Evolutionary conservation across 2,797 vertebrate genomes (phyloP).

Genomic region (Spinibarbus caldwelli): DNA sequence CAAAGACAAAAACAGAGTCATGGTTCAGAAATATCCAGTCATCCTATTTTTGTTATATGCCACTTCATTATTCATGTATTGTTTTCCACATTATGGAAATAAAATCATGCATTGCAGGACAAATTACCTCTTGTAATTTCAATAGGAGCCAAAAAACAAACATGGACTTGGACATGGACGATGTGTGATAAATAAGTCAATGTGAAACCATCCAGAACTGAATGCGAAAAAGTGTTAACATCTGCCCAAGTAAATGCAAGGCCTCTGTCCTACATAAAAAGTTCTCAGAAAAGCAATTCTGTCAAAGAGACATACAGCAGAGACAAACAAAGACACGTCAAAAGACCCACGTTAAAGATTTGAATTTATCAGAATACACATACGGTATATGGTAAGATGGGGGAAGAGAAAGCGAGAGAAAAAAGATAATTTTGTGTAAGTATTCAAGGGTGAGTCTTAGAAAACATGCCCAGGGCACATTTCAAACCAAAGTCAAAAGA

Average conservation of each 20-base stretch:
- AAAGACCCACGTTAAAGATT: background rate
- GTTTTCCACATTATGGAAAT: slow-evolving; percentile 14
- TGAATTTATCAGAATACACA: background rate
- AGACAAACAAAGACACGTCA: background rate
- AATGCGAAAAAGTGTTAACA: slow-evolving; percentile 5
- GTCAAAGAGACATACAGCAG: too few species aligned
- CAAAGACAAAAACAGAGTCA: background rate
- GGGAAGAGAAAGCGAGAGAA: background rate
- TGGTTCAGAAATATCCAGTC: background rate
- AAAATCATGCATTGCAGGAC: background rate
- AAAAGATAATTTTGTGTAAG: background rate
- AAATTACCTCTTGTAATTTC: background rate
- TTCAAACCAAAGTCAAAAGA: too few species aligned
- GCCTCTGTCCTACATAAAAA: background rate
- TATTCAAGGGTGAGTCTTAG: background rate
- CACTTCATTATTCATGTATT: slow-evolving; percentile 21
- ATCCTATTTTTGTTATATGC: background rate
- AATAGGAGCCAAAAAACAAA: slow-evolving; percentile 14
- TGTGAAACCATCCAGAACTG: background rate
- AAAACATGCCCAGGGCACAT: background rate
- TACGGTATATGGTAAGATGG: background rate
- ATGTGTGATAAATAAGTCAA: slow-evolving; percentile 27
- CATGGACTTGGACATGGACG: background rate
- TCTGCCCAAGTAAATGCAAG: background rate
- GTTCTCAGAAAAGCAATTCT: too few species aligned